phyloP scores from a whole-genome alignment of 1,140 invertebrate genomes.

The Scaptomyza montana region DNA sequence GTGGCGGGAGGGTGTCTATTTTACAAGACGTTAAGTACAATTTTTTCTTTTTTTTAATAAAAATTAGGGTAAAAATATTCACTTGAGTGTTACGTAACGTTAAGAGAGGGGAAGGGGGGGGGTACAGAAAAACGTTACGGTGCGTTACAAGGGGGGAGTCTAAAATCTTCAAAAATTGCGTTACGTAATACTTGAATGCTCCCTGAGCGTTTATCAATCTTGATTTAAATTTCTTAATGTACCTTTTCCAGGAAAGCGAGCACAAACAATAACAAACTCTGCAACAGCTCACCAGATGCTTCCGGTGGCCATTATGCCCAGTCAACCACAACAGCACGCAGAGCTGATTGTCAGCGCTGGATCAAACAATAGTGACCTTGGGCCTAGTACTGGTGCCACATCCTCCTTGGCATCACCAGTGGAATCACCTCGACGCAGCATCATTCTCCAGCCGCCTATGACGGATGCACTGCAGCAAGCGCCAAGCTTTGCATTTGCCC shows the following conservation, averaged over 20 bases:
- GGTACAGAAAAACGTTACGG: too few species aligned
- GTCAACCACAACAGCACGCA: background rate
- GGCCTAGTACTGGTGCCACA: conserved; percentile 15
- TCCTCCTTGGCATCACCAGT: conserved; percentile 52
- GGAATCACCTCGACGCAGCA: conserved; percentile 83
- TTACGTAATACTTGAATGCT: too few species aligned
- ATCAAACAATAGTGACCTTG: background rate
- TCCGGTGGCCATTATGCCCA: conserved; percentile 50
- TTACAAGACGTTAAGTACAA: too few species aligned
- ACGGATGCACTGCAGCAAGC: conserved; percentile 81
- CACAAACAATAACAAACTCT: conserved; percentile 66
- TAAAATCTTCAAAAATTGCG: too few species aligned
- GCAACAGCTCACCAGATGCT: conserved; percentile 40
- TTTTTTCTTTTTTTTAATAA: too few species aligned
- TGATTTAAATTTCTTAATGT: conserved; percentile 20
- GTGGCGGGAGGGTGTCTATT: too few species aligned
- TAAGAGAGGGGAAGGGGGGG: too few species aligned
- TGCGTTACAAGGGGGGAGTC: too few species aligned
- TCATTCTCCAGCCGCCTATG: conserved; percentile 84
- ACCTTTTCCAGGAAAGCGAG: conserved; percentile 67
- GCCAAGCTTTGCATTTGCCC: conserved; percentile 64
- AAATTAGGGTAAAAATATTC: too few species aligned
- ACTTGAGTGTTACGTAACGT: too few species aligned
- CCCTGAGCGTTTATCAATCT: conserved; percentile 2
- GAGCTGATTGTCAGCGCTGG: conserved; percentile 23